Percentiles rank a stretch among this genome's conserved stretches.
Conservation (phyloP, 2,113 vertebrate species). For the Gambusia affinis region DNA sequence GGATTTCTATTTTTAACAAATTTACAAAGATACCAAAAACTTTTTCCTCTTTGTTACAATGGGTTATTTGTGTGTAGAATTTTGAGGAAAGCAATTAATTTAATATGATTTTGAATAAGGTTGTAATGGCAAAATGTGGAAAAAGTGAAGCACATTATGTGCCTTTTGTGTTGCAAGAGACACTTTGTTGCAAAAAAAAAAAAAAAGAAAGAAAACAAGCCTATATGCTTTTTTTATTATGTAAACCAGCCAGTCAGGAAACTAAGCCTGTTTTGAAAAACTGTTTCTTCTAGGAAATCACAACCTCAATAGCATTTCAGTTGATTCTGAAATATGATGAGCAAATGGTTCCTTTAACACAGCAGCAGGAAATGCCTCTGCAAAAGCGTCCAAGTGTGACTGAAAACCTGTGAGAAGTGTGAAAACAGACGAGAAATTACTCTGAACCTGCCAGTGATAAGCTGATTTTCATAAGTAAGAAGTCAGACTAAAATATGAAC, state of each 20-base stretch:
- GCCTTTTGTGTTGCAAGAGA: background rate
- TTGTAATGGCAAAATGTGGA: no score
- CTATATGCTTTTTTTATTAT: background rate
- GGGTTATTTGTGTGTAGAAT: no score
- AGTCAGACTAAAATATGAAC: background rate
- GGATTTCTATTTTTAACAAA: no score
- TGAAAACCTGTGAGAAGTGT: conserved; percentile 1
- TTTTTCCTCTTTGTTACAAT: no score
- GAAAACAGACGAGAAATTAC: background rate
- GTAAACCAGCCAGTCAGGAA: background rate
- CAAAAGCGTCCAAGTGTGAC: background rate
- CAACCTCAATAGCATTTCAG: background rate
- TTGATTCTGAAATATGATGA: background rate
- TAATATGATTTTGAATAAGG: no score
- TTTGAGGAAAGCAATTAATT: no score
- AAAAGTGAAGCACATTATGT: no score
- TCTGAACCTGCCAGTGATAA: background rate
- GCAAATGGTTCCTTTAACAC: background rate
- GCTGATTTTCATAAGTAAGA: no score
- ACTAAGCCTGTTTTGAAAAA: background rate
- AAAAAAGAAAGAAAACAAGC: background rate
- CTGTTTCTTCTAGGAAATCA: background rate
- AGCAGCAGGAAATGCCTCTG: background rate
- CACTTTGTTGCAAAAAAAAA: background rate
- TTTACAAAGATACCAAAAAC: no score